Base-by-base conservation (phyloP, 2,797 vertebrate species). In the Prionace glauca region DNA sequence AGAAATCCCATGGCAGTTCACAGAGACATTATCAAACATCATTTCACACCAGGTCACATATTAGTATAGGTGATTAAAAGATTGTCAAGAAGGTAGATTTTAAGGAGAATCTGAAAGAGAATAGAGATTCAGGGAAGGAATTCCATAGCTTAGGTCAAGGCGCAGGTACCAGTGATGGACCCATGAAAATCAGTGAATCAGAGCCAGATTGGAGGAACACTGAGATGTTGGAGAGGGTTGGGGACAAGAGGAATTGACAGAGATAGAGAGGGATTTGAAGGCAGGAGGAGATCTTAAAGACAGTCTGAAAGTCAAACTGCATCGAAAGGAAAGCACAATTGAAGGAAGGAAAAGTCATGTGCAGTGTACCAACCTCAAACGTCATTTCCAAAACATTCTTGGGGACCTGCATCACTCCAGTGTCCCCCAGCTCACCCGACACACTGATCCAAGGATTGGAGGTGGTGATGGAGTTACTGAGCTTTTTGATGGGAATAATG, bases 371-470 rank as follows among this genome's bases (percentile, higher is more conserved):
- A 96, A 99, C 99, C 98, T 99, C 98, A 97, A 99, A 99, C 0
- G 98, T 99, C 97, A 99, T 99, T 97, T 99, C 99, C 20, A 99
- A 98, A 92, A 98, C 98, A 95, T 99, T 99, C 97, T 99, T 99
- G 10, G 98, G 98, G 96, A 99, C 98, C 97, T 99, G 98, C 98
- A 98, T 98, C 36, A 99, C 96, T 0, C 99, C 99, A 0, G 99
- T 99, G 96, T 99, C 99, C 1, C 99, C 99, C 3, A 99, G 97
- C 67, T 99, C 99, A 95, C 99, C 99, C 0, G 99, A 99, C 29
- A 99, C 98, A 94, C 99, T 99, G 96, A 99, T 98, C 99, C 99
- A 99, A 0, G 99, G 99, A 96, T 99, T 99, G 0, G 99, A 99
- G 0, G 99, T 99, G 77, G 98, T 99, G 98, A 99, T 99, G 0